phyloP scores from a whole-genome alignment of 2,113 vertebrate genomes.

The Semnornis frantzii region DNA sequence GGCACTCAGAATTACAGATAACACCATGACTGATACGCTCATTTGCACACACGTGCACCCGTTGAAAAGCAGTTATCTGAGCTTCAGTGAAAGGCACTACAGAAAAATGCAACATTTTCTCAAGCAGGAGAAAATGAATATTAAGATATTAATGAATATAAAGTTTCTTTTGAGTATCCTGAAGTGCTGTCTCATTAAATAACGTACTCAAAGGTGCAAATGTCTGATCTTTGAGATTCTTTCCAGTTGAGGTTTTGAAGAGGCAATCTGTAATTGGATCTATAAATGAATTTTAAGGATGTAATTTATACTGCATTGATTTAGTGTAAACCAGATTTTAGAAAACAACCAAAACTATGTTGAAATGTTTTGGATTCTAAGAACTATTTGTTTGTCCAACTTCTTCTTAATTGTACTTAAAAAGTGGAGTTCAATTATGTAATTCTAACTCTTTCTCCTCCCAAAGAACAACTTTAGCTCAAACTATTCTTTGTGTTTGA shows the following conservation, averaged over 20 bases:
- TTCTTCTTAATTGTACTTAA: not conserved
- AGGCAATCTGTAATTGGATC: not conserved
- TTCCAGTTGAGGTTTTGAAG: not conserved
- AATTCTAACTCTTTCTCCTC: not conserved
- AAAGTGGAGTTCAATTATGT: not conserved
- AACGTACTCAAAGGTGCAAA: not conserved
- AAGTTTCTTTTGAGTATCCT: not conserved
- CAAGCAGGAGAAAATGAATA: not conserved
- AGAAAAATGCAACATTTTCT: not conserved
- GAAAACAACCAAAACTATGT: not conserved
- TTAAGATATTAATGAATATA: not conserved
- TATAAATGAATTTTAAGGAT: not conserved
- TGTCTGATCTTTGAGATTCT: not conserved
- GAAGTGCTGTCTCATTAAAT: not conserved
- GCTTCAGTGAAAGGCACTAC: not conserved
- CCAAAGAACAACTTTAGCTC: not conserved
- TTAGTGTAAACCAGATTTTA: not conserved
- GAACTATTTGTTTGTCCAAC: not conserved
- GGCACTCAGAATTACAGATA: not conserved
- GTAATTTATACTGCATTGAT: not conserved
- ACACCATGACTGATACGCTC: not conserved
- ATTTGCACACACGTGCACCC: accelerated
- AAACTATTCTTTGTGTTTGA: not conserved
- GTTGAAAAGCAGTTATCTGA: not conserved
- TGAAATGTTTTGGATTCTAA: not conserved